Conservation (phyloP, 1,140 invertebrate genomes). For the Tribolium castaneum region DNA sequence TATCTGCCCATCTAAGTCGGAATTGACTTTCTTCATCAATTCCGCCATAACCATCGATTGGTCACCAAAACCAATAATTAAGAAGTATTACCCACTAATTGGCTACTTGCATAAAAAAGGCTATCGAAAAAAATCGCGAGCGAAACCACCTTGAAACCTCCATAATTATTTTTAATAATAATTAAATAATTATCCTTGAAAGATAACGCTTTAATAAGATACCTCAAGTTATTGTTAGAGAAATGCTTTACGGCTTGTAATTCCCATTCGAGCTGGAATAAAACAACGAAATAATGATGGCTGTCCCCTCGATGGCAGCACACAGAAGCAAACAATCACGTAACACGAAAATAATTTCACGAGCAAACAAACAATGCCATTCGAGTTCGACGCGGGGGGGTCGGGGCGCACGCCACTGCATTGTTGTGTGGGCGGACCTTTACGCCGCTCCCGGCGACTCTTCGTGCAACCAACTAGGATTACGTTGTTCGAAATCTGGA, state of each 20-base stretch:
- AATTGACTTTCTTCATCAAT: not conserved
- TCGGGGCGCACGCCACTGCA: constrained; percentile 20
- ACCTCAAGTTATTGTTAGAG: constrained; percentile 16
- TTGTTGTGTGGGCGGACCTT: constrained; percentile 30
- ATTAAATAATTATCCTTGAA: constrained; percentile 33
- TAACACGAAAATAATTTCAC: constrained; percentile 31
- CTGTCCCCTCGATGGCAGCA: constrained; percentile 17
- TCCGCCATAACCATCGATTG: not conserved
- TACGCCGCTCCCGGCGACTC: constrained; percentile 34
- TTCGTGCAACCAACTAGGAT: constrained; percentile 46
- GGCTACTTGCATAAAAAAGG: not conserved
- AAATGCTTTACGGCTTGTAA: constrained; percentile 19
- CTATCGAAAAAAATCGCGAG: constrained; percentile 11
- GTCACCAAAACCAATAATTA: constrained; percentile 1
- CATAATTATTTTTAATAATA: constrained; percentile 32
- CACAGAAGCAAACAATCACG: constrained; percentile 30
- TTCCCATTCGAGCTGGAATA: not conserved
- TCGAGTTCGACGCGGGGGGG: constrained; percentile 9
- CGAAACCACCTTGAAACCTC: constrained; percentile 6
- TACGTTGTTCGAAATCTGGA: constrained; percentile 54
- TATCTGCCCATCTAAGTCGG: not conserved
- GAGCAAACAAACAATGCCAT: constrained; percentile 32
- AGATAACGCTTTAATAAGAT: constrained; percentile 29
- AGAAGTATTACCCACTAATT: constrained; percentile 14
- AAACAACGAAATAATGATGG: constrained; percentile 10